Evolutionary conservation across 1,140 invertebrate species (phyloP).

Genomic region (Drosophila parvula): DNA sequence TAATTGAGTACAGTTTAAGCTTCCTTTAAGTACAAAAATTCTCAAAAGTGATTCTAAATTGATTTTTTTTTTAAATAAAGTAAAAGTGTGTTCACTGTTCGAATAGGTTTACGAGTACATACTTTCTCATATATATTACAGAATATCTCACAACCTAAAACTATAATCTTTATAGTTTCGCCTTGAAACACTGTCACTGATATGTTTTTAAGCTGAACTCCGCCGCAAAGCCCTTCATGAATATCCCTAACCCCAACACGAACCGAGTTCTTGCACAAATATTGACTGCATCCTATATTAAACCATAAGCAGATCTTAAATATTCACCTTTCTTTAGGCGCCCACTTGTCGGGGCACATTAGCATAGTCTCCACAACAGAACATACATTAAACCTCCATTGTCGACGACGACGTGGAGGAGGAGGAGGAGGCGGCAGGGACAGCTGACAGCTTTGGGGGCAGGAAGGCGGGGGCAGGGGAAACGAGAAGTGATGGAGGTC

Average conservation of each 20-base stretch:
- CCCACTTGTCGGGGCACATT: constrained; percentile 20
- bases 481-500: constrained; percentile 8
- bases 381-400: constrained; percentile 48
- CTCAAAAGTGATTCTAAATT: no score
- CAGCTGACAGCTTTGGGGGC: constrained; percentile 26
- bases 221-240: not conserved
- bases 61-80: no score
- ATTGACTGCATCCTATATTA: constrained; percentile 22
- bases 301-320: constrained; percentile 37
- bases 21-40: not conserved
- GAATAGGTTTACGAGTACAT: no score
- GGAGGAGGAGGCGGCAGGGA: constrained; percentile 5
- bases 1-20: not conserved
- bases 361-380: constrained; percentile 50
- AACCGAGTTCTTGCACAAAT: constrained; percentile 6
- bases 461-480: not conserved
- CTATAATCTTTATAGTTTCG: not conserved
- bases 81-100: no score
- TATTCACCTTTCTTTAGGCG: constrained; percentile 10
- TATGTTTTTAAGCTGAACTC: not conserved
- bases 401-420: not conserved
- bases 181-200: not conserved
- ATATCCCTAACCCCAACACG: not conserved
- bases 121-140: no score
- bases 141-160: not conserved